Conservation (phyloP, 2,888 invertebrate genomes). For the Thymelicus sylvestris region DNA sequence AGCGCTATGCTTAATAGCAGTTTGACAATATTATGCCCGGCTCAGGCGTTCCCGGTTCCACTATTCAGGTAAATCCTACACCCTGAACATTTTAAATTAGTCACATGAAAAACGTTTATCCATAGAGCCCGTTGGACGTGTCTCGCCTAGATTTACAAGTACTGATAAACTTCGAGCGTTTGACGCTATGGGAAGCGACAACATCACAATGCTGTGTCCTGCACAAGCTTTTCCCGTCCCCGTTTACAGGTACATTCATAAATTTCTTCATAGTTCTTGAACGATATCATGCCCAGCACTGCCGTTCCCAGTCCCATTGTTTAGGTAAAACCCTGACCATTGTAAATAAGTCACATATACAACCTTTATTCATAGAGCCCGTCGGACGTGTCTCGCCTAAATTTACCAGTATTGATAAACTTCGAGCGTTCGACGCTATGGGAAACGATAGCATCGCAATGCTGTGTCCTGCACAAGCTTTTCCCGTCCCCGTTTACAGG, state of each 20-base stretch:
- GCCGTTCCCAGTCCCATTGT: constrained; percentile 89
- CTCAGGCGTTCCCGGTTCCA: constrained; percentile 91
- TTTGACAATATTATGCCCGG: constrained; percentile 89
- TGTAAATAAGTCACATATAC: constrained; percentile 31
- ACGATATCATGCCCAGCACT: constrained; percentile 90
- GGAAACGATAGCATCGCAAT: constrained; percentile 81
- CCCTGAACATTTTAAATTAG: constrained; percentile 37
- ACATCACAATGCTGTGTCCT: constrained; percentile 87
- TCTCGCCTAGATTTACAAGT: constrained; percentile 87
- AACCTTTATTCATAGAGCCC: constrained; percentile 82
- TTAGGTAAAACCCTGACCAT: constrained; percentile 83
- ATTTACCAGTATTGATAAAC: constrained; percentile 86
- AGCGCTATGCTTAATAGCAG: constrained; percentile 78
- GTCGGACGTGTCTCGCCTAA: constrained; percentile 88
- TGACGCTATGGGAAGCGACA: constrained; percentile 79
- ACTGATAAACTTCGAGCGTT: constrained; percentile 87
- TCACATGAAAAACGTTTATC: constrained; percentile 46
- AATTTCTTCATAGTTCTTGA: constrained; percentile 54
- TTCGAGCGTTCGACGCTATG: constrained; percentile 86
- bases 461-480: constrained; percentile 91
- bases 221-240: constrained; percentile 91
- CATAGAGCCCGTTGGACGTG: constrained; percentile 88
- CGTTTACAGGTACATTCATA: constrained; percentile 83
- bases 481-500: constrained; percentile 88
- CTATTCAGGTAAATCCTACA: constrained; percentile 86